Base-by-base conservation (phyloP, 2,797 vertebrate genomes). In the Clarias platycephalus region DNA sequence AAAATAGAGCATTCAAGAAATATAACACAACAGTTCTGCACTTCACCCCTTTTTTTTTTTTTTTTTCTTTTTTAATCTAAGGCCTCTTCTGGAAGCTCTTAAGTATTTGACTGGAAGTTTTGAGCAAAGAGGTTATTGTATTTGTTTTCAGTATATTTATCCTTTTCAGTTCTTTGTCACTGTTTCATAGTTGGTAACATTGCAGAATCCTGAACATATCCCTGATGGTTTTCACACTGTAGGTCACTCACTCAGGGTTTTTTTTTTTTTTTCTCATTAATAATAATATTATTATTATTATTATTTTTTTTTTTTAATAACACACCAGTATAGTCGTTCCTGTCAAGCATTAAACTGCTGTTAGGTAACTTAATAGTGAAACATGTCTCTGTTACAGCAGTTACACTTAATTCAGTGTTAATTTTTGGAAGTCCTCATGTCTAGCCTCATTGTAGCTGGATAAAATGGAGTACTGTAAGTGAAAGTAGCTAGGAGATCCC, bases 221-320 rank as follows among this genome's bases (percentile, higher is more conserved):
- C 84, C 66, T 62, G 31, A 71, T 60, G n/a, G 87, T 84, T 40
- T 70, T 87, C 71, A 83, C 62, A 70, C 63, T 90, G 91, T 93
- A 94, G 91, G 37, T 40, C 5, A 40, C 91, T 94, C 93, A 94
- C 95, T 96, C 95, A 95, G 95, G 94, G 93, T 94, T 94, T 94
- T 93, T 92, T 94, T 34, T 93, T 93, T 94, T 62, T 5, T 40
- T 8, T n/a, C 22, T 58, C 0, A 34, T 77, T 58, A n/a, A n/a
- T n/a, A n/a, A n/a, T n/a, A n/a, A n/a, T n/a, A 5, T 31, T 22
- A 58, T 34, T 55, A 20, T 15, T 53, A 26, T 53, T 3, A 1
- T 74, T 31, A 31, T 31, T 49, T 18, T 72, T 72, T 31, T 49
- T 18, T 72, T 72, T 26, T 2, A 24, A 71, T 26, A 57, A 31